These are phyloP conservation scores for Rhorus exstirpatorius DNA, from an alignment of 2,888 invertebrate genomes.

Conservation along the genomic window DNA sequence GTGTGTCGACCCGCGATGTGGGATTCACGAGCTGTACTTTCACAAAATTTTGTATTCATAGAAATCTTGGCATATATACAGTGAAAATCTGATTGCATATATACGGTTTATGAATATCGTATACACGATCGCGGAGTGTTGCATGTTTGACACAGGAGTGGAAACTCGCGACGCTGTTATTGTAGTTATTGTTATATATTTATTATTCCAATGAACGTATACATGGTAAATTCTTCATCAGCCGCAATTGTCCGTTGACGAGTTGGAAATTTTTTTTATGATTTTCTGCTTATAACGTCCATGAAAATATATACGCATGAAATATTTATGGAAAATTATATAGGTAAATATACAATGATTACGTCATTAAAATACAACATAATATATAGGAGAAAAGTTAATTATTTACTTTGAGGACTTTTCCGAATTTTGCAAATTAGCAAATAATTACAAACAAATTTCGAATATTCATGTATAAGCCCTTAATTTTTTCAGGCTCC, in stretches of 20 bases:
- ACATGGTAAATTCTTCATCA: neutral
- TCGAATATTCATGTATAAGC: too few relatives aligned
- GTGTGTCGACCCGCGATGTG: slow-evolving; percentile 17
- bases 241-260: neutral
- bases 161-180: slow-evolving; percentile 7
- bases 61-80: slow-evolving; percentile 48
- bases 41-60: slow-evolving; percentile 66
- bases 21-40: slow-evolving; percentile 20
- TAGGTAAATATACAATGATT: too few relatives aligned
- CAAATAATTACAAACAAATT: too few relatives aligned
- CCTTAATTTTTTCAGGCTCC: too few relatives aligned
- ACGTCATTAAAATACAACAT: too few relatives aligned
- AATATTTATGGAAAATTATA: too few relatives aligned
- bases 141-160: slow-evolving; percentile 42
- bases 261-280: neutral
- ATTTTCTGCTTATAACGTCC: too few relatives aligned
- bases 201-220: slow-evolving; percentile 23
- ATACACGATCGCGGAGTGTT: slow-evolving; percentile 37
- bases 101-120: slow-evolving; percentile 51
- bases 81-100: slow-evolving; percentile 34
- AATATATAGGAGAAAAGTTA: too few relatives aligned
- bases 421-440: too few relatives aligned
- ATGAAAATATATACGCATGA: too few relatives aligned
- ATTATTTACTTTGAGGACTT: too few relatives aligned
- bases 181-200: neutral